phyloP scores from a whole-genome alignment of 2,888 invertebrate genomes.

The Monochamus alternatus region DNA sequence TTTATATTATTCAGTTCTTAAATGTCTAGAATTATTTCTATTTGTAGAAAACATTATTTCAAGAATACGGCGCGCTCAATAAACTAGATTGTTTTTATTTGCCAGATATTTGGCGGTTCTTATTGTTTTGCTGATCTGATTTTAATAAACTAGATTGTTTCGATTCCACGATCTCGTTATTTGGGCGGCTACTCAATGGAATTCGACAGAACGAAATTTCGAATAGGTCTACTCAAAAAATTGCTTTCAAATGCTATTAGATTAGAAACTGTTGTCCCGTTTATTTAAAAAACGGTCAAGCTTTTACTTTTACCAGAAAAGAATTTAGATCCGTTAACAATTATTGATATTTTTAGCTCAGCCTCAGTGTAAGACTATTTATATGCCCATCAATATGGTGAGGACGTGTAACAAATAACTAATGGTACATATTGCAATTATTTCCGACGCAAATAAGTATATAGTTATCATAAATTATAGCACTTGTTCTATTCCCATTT shows the following conservation, averaged over 20 bases:
- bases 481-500: no score
- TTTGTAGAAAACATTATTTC: no score
- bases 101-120: neutral
- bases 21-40: no score
- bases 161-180: constrained; percentile 4
- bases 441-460: no score
- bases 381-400: neutral
- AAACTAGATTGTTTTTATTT: no score
- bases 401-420: no score
- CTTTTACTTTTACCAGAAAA: constrained; percentile 24
- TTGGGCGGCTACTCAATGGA: constrained; percentile 22
- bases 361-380: neutral
- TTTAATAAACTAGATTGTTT: neutral
- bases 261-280: constrained; percentile 26
- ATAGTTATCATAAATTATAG: no score
- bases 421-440: no score
- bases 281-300: constrained; percentile 12
- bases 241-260: constrained; percentile 26
- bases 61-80: no score
- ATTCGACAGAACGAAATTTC: constrained; percentile 18
- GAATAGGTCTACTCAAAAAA: constrained; percentile 23
- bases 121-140: neutral
- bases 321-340: constrained; percentile 23
- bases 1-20: no score
- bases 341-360: constrained; percentile 11